These are phyloP conservation scores for Oeneis ivallda DNA, from an alignment of 2,888 invertebrate genomes.

Conservation along the genomic window DNA sequence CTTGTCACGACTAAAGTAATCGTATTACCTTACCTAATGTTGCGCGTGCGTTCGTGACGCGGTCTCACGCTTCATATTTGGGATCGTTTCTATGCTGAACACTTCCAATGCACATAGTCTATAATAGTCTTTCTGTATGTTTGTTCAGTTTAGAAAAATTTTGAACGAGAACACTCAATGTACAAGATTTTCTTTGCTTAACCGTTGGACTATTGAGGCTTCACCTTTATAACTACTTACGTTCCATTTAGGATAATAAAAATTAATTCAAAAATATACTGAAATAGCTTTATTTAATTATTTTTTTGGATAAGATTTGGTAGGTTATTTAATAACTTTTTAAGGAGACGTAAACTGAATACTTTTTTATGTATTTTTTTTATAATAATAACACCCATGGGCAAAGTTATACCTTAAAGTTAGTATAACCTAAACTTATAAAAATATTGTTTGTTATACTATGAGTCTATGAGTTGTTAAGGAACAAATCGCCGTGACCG, in stretches of 20 bases:
- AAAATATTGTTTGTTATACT: not conserved
- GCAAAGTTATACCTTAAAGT: not conserved
- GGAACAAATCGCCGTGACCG: constrained; percentile 28
- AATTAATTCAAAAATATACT: too few species aligned
- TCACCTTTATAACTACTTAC: too few species aligned
- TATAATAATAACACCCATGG: not conserved
- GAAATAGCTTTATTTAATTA: too few species aligned
- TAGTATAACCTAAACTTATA: not conserved
- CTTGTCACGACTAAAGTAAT: constrained; percentile 54
- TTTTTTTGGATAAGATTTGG: too few species aligned
- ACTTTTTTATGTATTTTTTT: too few species aligned
- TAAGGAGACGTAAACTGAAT: too few species aligned
- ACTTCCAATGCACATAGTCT: not conserved
- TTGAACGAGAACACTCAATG: not conserved
- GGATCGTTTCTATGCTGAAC: constrained; percentile 29
- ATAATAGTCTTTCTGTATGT: not conserved
- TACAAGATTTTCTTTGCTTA: too few species aligned
- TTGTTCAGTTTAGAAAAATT: not conserved
- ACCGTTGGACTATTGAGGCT: too few species aligned
- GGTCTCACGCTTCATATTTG: constrained; percentile 47
- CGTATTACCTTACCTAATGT: constrained; percentile 55
- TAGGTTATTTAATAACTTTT: too few species aligned
- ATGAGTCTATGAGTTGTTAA: constrained; percentile 6
- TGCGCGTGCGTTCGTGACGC: constrained; percentile 49
- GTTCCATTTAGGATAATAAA: too few species aligned